These are phyloP conservation scores for Dermatophagoides farinae DNA, from an alignment of 1,140 invertebrate species.

Conservation along the genomic window DNA sequence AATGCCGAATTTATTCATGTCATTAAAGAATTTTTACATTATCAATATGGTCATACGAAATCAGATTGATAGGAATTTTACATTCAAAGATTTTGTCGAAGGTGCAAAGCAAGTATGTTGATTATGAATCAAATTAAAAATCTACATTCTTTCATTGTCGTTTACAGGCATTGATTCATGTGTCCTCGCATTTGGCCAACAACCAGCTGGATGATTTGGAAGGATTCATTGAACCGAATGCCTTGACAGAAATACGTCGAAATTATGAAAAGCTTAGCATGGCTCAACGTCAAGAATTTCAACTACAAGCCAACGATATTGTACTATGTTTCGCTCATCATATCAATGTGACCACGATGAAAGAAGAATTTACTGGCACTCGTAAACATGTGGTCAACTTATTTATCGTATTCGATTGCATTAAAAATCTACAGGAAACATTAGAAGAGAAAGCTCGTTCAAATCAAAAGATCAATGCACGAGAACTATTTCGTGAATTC, in stretches of 20 bases:
- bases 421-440: background rate
- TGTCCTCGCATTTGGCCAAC: slow-evolving; percentile 2
- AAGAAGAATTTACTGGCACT: slow-evolving; percentile 7
- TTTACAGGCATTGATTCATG: background rate
- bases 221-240: background rate
- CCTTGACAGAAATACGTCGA: background rate
- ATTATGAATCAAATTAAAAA: background rate
- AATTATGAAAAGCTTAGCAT: background rate
- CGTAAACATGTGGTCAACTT: background rate
- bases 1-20: background rate
- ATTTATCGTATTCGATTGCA: slow-evolving; percentile 5
- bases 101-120: slow-evolving; percentile 4
- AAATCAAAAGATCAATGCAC: background rate
- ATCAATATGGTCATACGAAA: background rate
- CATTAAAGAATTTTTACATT: slow-evolving; percentile 3
- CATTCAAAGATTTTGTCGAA: background rate
- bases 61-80: slow-evolving; percentile 3
- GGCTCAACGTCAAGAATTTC: background rate
- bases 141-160: background rate
- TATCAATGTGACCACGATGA: background rate
- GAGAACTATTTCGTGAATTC: slow-evolving; percentile 1
- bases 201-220: background rate
- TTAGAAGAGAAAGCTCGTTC: background rate
- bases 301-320: background rate
- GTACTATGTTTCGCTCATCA: slow-evolving; percentile 1